Percentiles rank a stretch among this genome's conserved stretches.
These are phyloP conservation scores for Gorsachius magnificus DNA, from an alignment of 2,797 vertebrate genomes.

Conservation along the genomic window DNA sequence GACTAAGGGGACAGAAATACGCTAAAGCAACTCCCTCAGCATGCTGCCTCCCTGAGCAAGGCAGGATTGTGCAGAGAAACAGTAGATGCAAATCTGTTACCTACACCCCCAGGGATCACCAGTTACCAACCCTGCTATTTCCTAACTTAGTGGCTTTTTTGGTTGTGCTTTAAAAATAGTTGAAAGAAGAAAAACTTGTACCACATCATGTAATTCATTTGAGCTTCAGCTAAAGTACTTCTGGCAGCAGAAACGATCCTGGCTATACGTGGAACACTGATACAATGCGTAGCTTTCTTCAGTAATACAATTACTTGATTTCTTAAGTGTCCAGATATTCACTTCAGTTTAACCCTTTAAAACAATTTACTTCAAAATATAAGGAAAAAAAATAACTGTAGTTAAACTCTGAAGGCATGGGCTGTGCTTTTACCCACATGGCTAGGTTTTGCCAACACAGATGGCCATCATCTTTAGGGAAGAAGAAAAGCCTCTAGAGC, in stretches of 20 bases:
- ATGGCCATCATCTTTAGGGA: background rate
- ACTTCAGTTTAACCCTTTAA: background rate
- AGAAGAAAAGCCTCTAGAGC: background rate
- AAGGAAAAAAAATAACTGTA: background rate
- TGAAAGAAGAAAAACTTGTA: background rate
- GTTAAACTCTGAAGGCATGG: background rate
- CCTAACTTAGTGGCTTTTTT: background rate
- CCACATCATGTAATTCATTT: background rate
- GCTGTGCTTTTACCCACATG: background rate
- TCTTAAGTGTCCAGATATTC: background rate
- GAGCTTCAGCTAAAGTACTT: background rate
- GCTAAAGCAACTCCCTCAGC: background rate
- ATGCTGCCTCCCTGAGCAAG: background rate
- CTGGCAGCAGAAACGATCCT: background rate
- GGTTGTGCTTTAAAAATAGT: background rate
- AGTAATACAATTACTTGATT: background rate
- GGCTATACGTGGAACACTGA: background rate
- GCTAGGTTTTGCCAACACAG: background rate
- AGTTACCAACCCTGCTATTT: background rate
- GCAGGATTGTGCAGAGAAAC: background rate
- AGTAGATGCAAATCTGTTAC: background rate
- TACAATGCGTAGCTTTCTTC: background rate
- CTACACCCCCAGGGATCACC: background rate
- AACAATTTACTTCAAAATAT: background rate
- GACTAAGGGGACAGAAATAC: background rate